Percentiles rank a stretch among this genome's conserved stretches.
These are phyloP conservation scores for Stegodyphus mimosarum DNA, from an alignment of 1,140 invertebrate species.

Conservation along the genomic window DNA sequence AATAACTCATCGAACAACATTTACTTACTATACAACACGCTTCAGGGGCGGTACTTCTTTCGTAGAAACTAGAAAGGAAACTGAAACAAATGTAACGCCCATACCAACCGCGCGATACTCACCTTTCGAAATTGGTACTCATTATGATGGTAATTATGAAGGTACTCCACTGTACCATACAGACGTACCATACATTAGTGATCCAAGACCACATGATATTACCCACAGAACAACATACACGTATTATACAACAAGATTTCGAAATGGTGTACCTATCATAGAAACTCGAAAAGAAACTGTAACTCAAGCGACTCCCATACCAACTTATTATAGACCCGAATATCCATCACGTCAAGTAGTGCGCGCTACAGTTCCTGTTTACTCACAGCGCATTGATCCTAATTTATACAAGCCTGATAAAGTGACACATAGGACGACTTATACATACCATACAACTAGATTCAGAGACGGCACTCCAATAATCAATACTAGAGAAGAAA, in stretches of 20 bases:
- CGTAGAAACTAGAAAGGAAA: slow-evolving; percentile 82
- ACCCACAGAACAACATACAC: slow-evolving; percentile 68
- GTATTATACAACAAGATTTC: slow-evolving; percentile 88
- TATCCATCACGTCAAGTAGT: background rate
- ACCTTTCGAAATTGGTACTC: slow-evolving; percentile 45
- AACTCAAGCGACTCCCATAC: slow-evolving; percentile 18
- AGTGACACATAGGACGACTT: slow-evolving; percentile 55
- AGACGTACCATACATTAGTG: background rate
- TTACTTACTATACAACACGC: slow-evolving; percentile 86
- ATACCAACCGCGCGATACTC: slow-evolving; percentile 27
- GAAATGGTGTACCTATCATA: slow-evolving; percentile 81
- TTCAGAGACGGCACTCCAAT: slow-evolving; percentile 84
- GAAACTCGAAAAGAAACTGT: slow-evolving; percentile 83
- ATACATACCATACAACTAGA: slow-evolving; percentile 87
- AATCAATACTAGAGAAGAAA: slow-evolving; percentile 82
- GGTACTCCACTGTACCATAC: slow-evolving; percentile 11
- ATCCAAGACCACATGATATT: background rate
- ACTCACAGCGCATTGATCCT: slow-evolving; percentile 46
- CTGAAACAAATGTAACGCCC: slow-evolving; percentile 69
- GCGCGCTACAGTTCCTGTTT: background rate
- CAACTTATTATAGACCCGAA: slow-evolving; percentile 19
- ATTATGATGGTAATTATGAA: slow-evolving; percentile 18
- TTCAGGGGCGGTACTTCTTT: slow-evolving; percentile 84
- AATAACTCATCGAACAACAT: slow-evolving; percentile 56
- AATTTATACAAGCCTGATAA: slow-evolving; percentile 49